Evolutionary conservation across 2,797 vertebrate species (phyloP).

Genomic region (Cirrhinus molitorella): DNA sequence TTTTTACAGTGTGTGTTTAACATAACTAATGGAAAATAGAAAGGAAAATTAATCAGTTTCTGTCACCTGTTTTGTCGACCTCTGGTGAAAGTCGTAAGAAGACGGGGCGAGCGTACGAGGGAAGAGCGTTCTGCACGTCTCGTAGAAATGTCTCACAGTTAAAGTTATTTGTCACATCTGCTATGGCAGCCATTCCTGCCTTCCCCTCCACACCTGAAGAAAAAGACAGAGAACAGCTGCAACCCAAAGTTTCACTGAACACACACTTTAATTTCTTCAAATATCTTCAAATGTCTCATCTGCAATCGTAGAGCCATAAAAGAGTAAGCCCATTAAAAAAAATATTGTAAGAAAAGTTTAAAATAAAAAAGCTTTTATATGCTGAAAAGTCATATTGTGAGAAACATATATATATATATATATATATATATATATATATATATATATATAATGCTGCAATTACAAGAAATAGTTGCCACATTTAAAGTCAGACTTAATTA

Average conservation of each 20-base stretch:
- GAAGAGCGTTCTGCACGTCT: constrained; percentile 80
- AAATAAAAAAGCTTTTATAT: no score
- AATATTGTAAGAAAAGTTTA: no score
- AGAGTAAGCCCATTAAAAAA: no score
- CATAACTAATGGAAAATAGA: neutral
- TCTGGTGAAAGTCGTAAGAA: constrained; percentile 84
- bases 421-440: no score
- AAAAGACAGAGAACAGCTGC: neutral
- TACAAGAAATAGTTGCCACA: no score
- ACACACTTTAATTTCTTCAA: neutral
- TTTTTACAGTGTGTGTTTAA: neutral
- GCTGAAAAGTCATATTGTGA: no score
- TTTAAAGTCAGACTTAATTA: no score
- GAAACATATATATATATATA: no score
- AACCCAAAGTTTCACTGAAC: neutral
- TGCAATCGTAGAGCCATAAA: no score
- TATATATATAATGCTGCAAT: no score
- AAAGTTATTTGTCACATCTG: constrained; percentile 71
- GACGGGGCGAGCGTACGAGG: constrained; percentile 85
- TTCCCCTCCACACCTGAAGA: constrained; percentile 87
- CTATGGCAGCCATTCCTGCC: constrained; percentile 88
- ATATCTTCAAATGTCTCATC: no score
- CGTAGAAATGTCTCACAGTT: constrained; percentile 76
- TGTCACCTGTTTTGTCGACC: constrained; percentile 87
- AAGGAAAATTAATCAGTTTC: neutral